Percentiles rank a stretch among this genome's conserved stretches.
Evolutionary conservation across 2,888 invertebrate species (phyloP).

Genomic region (Tachina lurida): DNA sequence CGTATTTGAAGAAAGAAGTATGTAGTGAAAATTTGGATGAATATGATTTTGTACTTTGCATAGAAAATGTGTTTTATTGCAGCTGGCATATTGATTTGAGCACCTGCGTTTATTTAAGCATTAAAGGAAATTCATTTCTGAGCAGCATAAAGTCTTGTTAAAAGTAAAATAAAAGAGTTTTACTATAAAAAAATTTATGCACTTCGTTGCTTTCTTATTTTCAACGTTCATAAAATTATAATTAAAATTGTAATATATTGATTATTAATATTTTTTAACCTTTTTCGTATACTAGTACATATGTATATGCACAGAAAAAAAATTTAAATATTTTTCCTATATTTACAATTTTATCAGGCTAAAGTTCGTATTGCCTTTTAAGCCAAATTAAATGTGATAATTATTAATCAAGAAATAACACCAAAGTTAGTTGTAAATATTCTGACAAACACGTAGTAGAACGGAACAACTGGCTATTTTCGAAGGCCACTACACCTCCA

Average conservation of each 20-base stretch:
- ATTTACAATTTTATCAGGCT: no score
- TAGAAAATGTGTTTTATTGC: constrained; percentile 1
- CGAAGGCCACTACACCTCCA: no score
- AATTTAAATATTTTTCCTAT: no score
- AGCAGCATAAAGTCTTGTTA: neutral
- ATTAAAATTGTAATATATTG: neutral
- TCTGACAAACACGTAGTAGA: no score
- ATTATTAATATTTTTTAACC: neutral
- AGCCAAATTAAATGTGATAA: no score
- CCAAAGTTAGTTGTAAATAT: no score
- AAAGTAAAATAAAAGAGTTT: neutral
- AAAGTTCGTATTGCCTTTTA: no score
- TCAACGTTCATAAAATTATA: neutral
- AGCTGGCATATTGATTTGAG: neutral
- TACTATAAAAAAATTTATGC: neutral
- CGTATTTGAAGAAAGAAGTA: neutral
- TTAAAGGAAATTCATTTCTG: neutral
- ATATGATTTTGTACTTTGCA: neutral
- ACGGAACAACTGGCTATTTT: no score
- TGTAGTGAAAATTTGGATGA: neutral
- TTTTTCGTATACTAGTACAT: no score
- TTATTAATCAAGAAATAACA: no score
- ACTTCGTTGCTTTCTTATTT: neutral
- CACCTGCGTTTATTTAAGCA: neutral
- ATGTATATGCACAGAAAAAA: no score